These are phyloP conservation scores for Paradisaea rubra DNA, from an alignment of 2,113 vertebrate species.

Conservation along the genomic window DNA sequence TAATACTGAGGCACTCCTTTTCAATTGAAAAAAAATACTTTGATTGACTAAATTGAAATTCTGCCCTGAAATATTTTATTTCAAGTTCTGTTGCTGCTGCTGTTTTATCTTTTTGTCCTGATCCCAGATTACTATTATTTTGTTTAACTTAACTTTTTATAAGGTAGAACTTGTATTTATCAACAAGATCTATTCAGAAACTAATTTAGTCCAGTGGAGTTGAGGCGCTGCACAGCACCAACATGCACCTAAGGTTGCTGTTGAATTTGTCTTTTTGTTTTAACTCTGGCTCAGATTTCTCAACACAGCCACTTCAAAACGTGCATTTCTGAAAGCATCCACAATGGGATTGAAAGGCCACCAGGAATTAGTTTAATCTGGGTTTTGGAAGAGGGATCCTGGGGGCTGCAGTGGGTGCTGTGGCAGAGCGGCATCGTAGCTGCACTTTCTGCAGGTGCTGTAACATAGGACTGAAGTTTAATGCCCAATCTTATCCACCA, in stretches of 20 bases:
- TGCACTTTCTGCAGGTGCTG: background rate
- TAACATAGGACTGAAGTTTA: background rate
- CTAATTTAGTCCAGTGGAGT: background rate
- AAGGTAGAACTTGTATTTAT: background rate
- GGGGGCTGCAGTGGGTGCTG: background rate
- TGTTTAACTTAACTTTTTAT: background rate
- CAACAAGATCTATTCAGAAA: background rate
- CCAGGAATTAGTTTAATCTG: background rate
- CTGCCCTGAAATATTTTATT: background rate
- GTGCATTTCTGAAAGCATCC: background rate
- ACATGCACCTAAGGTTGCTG: rapidly evolving
- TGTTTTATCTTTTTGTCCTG: background rate
- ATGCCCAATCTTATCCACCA: rapidly evolving
- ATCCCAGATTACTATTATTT: background rate
- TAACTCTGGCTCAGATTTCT: background rate
- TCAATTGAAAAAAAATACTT: background rate
- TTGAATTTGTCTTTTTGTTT: background rate
- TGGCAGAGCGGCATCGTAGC: rapidly evolving
- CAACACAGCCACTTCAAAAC: background rate
- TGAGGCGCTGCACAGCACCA: background rate
- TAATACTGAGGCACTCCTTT: background rate
- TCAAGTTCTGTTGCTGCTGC: background rate
- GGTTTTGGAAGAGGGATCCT: background rate
- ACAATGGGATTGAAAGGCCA: rapidly evolving
- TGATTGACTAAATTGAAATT: background rate